Conservation (phyloP, 2,888 invertebrate species). For the Nymphalis urticae region DNA sequence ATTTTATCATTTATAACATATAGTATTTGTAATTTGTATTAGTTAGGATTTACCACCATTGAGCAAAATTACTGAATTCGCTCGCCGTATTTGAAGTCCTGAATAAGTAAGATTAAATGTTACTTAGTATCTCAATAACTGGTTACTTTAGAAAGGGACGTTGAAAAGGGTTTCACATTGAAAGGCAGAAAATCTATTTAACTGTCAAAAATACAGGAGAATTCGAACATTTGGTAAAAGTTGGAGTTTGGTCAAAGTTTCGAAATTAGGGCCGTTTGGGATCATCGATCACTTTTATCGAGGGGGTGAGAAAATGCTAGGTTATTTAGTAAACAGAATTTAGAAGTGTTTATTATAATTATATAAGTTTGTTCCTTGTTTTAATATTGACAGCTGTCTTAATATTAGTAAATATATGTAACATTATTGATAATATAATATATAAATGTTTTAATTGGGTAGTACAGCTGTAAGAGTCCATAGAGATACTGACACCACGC, state of each 20-base stretch:
- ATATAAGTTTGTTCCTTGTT: too few relatives aligned
- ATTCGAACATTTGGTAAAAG: constrained; percentile 28
- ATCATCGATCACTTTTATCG: constrained; percentile 31
- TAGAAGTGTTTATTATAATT: too few relatives aligned
- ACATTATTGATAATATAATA: too few relatives aligned
- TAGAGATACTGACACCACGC: too few relatives aligned
- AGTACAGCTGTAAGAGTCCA: too few relatives aligned
- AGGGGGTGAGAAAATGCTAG: constrained; percentile 8
- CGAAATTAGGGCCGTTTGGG: constrained; percentile 24
- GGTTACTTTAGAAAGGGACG: constrained; percentile 21
- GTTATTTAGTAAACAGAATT: not conserved
- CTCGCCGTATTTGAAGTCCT: not conserved
- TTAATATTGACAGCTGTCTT: too few relatives aligned
- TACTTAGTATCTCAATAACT: constrained; percentile 31
- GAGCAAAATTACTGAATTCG: too few relatives aligned
- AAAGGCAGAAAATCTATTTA: constrained; percentile 35
- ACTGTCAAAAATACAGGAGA: constrained; percentile 36
- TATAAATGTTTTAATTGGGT: too few relatives aligned
- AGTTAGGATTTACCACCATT: too few relatives aligned
- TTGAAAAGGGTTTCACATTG: constrained; percentile 29
- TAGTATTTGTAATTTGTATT: too few relatives aligned
- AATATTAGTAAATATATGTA: too few relatives aligned
- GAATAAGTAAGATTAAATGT: constrained; percentile 27
- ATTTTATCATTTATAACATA: too few relatives aligned
- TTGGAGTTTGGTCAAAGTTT: constrained; percentile 26